Evolutionary conservation across 1,140 invertebrate species (phyloP).

Genomic region (Agrilus planipennis): DNA sequence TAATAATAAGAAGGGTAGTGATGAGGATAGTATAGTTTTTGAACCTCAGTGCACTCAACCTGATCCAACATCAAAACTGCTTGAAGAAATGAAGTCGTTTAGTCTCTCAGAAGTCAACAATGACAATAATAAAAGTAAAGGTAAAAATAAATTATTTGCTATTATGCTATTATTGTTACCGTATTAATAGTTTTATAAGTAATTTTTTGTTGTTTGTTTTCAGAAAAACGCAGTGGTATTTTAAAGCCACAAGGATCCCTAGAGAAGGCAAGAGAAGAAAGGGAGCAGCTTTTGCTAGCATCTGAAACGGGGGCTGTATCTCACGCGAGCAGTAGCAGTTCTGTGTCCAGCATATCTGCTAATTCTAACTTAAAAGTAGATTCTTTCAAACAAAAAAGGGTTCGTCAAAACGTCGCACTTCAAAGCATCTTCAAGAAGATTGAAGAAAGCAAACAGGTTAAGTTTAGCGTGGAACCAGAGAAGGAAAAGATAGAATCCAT

Average conservation of each 20-base stretch:
- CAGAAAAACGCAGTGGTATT: slow-evolving; percentile 51
- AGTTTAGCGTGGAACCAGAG: too few species aligned
- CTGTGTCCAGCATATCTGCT: too few species aligned
- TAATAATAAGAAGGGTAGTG: slow-evolving; percentile 21
- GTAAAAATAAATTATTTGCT: slow-evolving; percentile 10
- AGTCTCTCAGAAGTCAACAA: slow-evolving; percentile 17
- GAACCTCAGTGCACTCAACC: slow-evolving; percentile 30
- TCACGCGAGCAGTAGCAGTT: neutral
- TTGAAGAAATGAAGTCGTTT: slow-evolving; percentile 33
- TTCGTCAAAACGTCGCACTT: slow-evolving; percentile 37
- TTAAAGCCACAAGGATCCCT: slow-evolving; percentile 56
- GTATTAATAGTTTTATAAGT: slow-evolving; percentile 2
- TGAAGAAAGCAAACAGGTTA: slow-evolving; percentile 47
- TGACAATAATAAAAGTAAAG: slow-evolving; percentile 14
- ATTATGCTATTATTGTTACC: neutral
- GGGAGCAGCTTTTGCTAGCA: slow-evolving; percentile 27
- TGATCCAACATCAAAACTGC: slow-evolving; percentile 30
- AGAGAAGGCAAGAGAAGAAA: slow-evolving; percentile 46
- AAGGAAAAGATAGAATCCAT: too few species aligned
- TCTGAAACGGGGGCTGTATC: slow-evolving; percentile 14
- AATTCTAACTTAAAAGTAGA: slow-evolving; percentile 14
- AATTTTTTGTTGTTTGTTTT: slow-evolving; percentile 18
- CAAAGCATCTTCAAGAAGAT: slow-evolving; percentile 60
- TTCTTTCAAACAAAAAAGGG: slow-evolving; percentile 22
- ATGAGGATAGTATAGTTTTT: slow-evolving; percentile 19